Percentiles rank a stretch among this genome's conserved stretches.
Conservation (phyloP, 2,113 vertebrate genomes). For the Bettongia penicillata region DNA sequence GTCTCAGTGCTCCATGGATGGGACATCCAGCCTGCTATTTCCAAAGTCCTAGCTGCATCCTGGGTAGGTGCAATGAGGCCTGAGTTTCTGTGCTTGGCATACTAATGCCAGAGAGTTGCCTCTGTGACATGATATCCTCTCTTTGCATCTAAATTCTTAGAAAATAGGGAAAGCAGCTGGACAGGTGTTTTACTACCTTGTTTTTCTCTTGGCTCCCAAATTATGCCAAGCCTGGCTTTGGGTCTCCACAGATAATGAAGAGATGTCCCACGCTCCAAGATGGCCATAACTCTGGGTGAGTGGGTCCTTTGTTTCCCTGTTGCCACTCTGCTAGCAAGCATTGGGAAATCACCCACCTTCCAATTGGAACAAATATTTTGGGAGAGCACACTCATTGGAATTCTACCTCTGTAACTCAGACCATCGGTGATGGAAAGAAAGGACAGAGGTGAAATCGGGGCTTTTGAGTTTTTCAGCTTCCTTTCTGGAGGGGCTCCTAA, state of each 20-base stretch:
- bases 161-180: conserved; percentile 79
- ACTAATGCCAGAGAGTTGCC: conserved; percentile 65
- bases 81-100: conserved; percentile 67
- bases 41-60: background rate
- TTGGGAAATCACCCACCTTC: conserved; percentile 84
- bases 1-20: background rate
- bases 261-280: conserved; percentile 80
- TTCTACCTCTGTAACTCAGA: conserved; percentile 75
- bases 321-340: conserved; percentile 79
- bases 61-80: background rate
- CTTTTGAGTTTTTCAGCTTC: conserved; percentile 76
- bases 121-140: conserved; percentile 64
- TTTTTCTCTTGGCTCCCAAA: conserved; percentile 83
- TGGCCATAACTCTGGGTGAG: conserved; percentile 82
- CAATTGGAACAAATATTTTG: conserved; percentile 85
- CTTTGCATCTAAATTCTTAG: conserved; percentile 76
- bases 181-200: conserved; percentile 83
- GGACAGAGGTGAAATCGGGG: conserved; percentile 71
- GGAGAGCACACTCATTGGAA: conserved; percentile 83
- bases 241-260: conserved; percentile 82
- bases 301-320: conserved; percentile 84
- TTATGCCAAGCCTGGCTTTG: conserved; percentile 80
- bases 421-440: conserved; percentile 60
- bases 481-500: conserved; percentile 74
- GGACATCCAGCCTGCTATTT: conserved; percentile 19